phyloP scores from a whole-genome alignment of 2,113 vertebrate genomes.

The Lamprotornis superbus region DNA sequence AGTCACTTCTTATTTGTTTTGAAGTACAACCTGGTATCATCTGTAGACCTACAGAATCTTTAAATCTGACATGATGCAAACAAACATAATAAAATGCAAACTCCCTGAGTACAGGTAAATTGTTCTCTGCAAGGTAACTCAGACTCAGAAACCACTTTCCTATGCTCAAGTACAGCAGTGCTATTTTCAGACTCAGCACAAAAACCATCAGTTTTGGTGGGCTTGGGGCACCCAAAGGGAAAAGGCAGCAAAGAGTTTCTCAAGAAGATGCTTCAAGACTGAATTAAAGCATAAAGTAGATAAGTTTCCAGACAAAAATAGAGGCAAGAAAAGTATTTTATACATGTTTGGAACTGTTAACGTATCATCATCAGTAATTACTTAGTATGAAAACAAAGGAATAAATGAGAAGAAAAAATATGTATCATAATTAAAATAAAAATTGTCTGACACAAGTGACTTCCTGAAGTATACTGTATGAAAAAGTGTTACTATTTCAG shows the following conservation, averaged over 20 bases:
- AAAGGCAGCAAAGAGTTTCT: background rate
- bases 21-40: slow-evolving; percentile 74
- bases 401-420: background rate
- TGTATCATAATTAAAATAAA: background rate
- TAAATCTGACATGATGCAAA: slow-evolving; percentile 79
- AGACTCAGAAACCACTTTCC: background rate
- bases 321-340: background rate
- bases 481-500: background rate
- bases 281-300: background rate
- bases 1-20: slow-evolving; percentile 83
- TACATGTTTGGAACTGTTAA: background rate
- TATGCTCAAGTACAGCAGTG: background rate
- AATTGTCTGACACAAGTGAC: background rate
- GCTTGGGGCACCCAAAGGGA: background rate
- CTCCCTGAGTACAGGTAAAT: background rate
- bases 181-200: background rate
- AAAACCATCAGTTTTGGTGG: background rate
- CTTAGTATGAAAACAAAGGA: background rate
- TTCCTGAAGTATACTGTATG: background rate
- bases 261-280: background rate
- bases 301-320: background rate
- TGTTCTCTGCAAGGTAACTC: background rate
- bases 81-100: background rate
- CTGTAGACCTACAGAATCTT: slow-evolving; percentile 84
- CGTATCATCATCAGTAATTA: background rate